phyloP scores from a whole-genome alignment of 2,888 invertebrate genomes.

The Cerastis rubricosa region DNA sequence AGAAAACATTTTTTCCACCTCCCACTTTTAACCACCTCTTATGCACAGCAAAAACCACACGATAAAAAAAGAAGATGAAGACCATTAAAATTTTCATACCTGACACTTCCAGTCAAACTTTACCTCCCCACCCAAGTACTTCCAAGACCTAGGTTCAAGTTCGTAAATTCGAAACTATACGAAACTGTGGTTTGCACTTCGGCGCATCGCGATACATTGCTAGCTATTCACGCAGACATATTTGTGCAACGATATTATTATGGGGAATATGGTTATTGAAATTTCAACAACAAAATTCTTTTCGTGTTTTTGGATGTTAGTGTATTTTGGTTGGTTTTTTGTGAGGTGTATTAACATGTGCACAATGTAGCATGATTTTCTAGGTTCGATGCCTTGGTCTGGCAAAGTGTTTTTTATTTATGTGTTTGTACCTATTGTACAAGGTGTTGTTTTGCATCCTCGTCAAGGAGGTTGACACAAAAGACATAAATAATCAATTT shows the following conservation, averaged over 20 bases:
- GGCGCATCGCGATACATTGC: slow-evolving; percentile 47
- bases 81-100: not conserved
- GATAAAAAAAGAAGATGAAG: too few relatives aligned
- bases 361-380: too few relatives aligned
- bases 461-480: too few relatives aligned
- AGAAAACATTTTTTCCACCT: too few relatives aligned
- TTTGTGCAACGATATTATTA: slow-evolving; percentile 20
- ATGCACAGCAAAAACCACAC: too few relatives aligned
- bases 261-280: not conserved
- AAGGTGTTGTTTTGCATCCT: too few relatives aligned
- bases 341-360: too few relatives aligned
- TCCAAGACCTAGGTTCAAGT: slow-evolving; percentile 60
- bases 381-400: too few relatives aligned
- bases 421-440: too few relatives aligned
- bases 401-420: too few relatives aligned
- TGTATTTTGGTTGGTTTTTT: not conserved
- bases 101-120: slow-evolving; percentile 49
- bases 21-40: too few relatives aligned
- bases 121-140: slow-evolving; percentile 35
- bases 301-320: not conserved
- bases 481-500: too few relatives aligned
- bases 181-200: slow-evolving; percentile 61
- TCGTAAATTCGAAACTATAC: slow-evolving; percentile 63
- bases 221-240: slow-evolving; percentile 43
- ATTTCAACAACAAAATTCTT: not conserved